Evolutionary conservation across 2,797 vertebrate species (phyloP).

Genomic region (Sebastes steindachneri): DNA sequence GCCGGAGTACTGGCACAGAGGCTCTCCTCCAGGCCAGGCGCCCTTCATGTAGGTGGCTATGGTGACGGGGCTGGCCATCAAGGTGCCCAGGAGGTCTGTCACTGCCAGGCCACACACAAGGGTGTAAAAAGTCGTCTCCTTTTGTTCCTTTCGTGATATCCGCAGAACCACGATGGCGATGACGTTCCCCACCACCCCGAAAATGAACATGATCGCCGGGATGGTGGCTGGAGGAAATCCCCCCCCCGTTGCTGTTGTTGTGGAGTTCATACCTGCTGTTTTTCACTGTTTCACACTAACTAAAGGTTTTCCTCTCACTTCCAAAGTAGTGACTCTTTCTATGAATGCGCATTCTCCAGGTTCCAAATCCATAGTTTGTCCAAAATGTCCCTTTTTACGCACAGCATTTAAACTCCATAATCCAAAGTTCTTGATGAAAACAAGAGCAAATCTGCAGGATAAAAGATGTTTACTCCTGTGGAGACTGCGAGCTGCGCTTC

Average conservation of each 20-base stretch:
- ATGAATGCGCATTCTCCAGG: constrained; percentile 5
- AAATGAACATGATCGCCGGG: constrained; percentile 94
- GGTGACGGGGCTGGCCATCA: constrained; percentile 94
- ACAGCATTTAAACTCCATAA: constrained; percentile 1
- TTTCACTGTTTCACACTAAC: constrained; percentile 12
- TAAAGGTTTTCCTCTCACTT: background rate
- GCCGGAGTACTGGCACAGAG: constrained; percentile 93
- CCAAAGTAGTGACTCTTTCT: constrained; percentile 22
- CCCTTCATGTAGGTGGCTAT: constrained; percentile 95
- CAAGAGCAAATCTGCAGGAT: background rate
- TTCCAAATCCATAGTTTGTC: constrained; percentile 28
- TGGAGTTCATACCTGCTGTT: constrained; percentile 51
- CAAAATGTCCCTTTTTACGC: constrained; percentile 58
- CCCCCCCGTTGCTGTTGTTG: fast-evolving
- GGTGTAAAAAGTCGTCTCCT: constrained; percentile 97
- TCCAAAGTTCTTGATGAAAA: background rate
- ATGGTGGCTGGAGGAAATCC: constrained; percentile 81
- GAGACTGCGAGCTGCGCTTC: background rate
- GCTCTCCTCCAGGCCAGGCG: constrained; percentile 86
- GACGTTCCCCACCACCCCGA: constrained; percentile 96
- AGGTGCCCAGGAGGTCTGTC: constrained; percentile 94
- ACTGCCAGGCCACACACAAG: constrained; percentile 95
- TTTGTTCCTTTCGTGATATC: constrained; percentile 93
- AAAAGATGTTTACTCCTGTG: background rate
- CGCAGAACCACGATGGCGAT: constrained; percentile 94